Evolutionary conservation across 1,140 invertebrate species (phyloP).

Genomic region (Dysdera silvatica): DNA sequence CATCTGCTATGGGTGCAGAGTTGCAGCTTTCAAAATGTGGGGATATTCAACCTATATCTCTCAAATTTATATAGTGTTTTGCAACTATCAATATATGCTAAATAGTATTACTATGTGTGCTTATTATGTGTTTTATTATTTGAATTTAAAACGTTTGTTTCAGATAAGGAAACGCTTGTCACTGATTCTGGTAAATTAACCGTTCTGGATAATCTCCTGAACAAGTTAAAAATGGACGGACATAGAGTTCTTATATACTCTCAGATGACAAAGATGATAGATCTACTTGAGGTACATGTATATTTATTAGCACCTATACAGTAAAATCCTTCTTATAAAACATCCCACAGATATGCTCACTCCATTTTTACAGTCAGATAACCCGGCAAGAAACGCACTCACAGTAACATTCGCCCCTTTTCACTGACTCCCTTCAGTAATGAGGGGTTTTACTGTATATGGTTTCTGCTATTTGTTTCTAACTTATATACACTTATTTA

Average conservation of each 20-base stretch:
- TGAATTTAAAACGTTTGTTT: background rate
- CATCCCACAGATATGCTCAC: too few species aligned
- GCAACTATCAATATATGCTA: background rate
- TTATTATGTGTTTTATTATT: background rate
- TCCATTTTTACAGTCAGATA: too few species aligned
- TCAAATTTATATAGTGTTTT: too few species aligned
- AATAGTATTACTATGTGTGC: background rate
- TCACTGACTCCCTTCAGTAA: too few species aligned
- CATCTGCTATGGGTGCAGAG: too few species aligned
- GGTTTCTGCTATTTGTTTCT: too few species aligned
- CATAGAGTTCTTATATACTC: conserved; percentile 93
- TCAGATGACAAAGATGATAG: conserved; percentile 96
- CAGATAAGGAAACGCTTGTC: conserved; percentile 82
- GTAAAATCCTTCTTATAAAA: background rate
- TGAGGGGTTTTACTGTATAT: too few species aligned
- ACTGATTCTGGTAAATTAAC: conserved; percentile 88
- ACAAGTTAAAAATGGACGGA: conserved; percentile 70
- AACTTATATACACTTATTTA: too few species aligned
- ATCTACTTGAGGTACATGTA: conserved; percentile 72
- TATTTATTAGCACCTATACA: background rate
- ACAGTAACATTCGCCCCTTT: too few species aligned
- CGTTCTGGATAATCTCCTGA: conserved; percentile 75
- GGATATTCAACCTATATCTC: too few species aligned
- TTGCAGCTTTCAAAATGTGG: too few species aligned
- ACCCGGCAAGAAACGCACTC: too few species aligned